These are phyloP conservation scores for Calephelis virginiensis DNA, from an alignment of 1,140 invertebrate genomes.

Conservation along the genomic window DNA sequence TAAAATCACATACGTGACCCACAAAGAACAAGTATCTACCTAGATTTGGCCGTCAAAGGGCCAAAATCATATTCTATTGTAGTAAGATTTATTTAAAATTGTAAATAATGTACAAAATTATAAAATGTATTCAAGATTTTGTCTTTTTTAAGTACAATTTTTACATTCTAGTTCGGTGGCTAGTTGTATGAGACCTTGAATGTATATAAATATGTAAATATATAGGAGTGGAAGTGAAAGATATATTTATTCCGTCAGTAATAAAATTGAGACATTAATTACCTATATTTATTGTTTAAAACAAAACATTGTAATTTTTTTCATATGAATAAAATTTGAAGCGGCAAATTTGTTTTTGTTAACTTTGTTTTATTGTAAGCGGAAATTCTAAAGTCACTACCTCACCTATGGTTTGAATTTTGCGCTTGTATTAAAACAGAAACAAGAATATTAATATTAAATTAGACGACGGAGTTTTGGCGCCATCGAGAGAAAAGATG, in stretches of 20 bases:
- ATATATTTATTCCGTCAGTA: conserved; percentile 72
- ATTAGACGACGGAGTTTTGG: too few relatives aligned
- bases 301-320: conserved; percentile 67
- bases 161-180: conserved; percentile 51
- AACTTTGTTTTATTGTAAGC: too few relatives aligned
- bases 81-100: conserved; percentile 26
- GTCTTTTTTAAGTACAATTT: conserved; percentile 53
- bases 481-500: too few relatives aligned
- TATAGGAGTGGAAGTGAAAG: conserved; percentile 47
- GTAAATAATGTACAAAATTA: conserved; percentile 69
- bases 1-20: too few relatives aligned
- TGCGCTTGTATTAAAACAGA: too few relatives aligned
- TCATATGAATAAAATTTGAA: conserved; percentile 69
- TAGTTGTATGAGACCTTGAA: conserved; percentile 42
- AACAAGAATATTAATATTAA: too few relatives aligned
- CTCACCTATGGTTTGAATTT: too few relatives aligned
- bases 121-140: conserved; percentile 41
- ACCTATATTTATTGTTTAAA: conserved; percentile 72
- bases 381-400: too few relatives aligned
- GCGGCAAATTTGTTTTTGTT: conserved; percentile 23
- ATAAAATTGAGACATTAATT: conserved; percentile 58
- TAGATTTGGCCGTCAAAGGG: background rate
- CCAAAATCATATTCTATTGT: conserved; percentile 6
- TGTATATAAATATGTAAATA: conserved; percentile 71
- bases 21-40: too few relatives aligned